These are phyloP conservation scores for Urechis unicinctus DNA, from an alignment of 2,888 invertebrate species.

Conservation along the genomic window DNA sequence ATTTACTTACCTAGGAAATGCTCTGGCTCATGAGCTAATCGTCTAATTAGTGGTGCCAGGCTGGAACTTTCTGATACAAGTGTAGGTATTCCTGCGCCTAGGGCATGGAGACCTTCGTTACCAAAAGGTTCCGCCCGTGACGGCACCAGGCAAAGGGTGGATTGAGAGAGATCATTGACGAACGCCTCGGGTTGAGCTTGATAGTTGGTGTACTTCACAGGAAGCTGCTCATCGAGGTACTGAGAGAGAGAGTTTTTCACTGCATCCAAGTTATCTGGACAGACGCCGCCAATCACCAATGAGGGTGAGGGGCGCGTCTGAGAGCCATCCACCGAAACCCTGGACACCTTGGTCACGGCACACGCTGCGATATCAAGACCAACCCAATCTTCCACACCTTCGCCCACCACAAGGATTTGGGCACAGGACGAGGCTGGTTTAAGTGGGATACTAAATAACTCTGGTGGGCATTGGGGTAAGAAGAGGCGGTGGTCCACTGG, in stretches of 20 bases:
- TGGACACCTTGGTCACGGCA: slow-evolving; percentile 15
- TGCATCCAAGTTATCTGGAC: neutral
- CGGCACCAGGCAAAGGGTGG: slow-evolving; percentile 16
- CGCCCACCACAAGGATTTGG: slow-evolving; percentile 7
- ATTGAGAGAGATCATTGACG: slow-evolving; percentile 8
- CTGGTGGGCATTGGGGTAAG: slow-evolving; percentile 16
- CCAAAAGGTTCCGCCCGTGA: slow-evolving; percentile 20
- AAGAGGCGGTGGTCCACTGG: slow-evolving; percentile 19
- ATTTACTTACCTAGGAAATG: slow-evolving; percentile 9
- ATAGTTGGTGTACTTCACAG: too few relatives aligned
- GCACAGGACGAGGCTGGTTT: neutral
- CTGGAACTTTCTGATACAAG: slow-evolving; percentile 18
- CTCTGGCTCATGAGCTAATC: slow-evolving; percentile 14
- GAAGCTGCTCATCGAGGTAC: slow-evolving; percentile 4
- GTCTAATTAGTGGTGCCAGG: slow-evolving; percentile 11
- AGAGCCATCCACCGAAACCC: neutral
- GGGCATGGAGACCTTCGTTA: slow-evolving; percentile 11
- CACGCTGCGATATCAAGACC: slow-evolving; percentile 21
- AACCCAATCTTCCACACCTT: slow-evolving; percentile 7
- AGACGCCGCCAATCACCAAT: slow-evolving; percentile 3
- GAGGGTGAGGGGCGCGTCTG: neutral
- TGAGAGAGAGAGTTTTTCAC: neutral
- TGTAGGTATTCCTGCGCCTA: slow-evolving; percentile 22
- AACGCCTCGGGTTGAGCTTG: slow-evolving; percentile 1
- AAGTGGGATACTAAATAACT: slow-evolving; percentile 13